Base-by-base conservation (phyloP, 2,888 invertebrate genomes). In the Zygogramma bicolorata region DNA sequence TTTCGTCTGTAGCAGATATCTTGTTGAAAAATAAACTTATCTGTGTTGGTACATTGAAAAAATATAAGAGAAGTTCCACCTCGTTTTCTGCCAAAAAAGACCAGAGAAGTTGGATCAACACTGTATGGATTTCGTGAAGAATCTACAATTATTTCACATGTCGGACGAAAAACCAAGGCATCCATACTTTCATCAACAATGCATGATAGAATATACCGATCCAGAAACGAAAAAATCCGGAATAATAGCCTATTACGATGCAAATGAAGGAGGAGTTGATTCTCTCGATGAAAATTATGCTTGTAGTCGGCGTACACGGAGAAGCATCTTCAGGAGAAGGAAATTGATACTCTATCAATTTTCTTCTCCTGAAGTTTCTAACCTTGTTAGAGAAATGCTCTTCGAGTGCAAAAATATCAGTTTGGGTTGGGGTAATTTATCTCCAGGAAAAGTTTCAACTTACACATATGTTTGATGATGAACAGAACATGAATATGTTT, bases 21-120 rank as follows among this genome's bases (percentile, higher is more conserved):
- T 66, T 79, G 61, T 69, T 63, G n/a, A 61, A 59, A 53, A 72
- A 71, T 8, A 73, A 70, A 27, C 73, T 77, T 29, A 78, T 77
- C 3, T 77, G 74, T 66, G 74, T 81, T 6, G 80, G 80, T 3
- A 79, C 80, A 10, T 46, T 80, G 7, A 65, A 79, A 71, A 75
- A 79, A 81, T 38, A 81, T 82, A 75, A 70, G 66, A 49, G 78
- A 79, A 68, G 79, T 82, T 66, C 81, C 82, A 25, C 20, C 62
- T 25, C 73, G 80, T 71, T 83, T 83, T 75, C 71, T 77, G 60
- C 77, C 79, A 22, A 59, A 61, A 29, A 75, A 71, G 62, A 40
- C 29, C 18, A 71, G 66, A 38, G n/a, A 46, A 60, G 10, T 66
- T 42, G 69, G 63, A 34, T 71, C 59, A 59, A 57, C 67, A 25